Evolutionary conservation across 2,888 invertebrate species (phyloP).

Genomic region (Harpalus rufipes): DNA sequence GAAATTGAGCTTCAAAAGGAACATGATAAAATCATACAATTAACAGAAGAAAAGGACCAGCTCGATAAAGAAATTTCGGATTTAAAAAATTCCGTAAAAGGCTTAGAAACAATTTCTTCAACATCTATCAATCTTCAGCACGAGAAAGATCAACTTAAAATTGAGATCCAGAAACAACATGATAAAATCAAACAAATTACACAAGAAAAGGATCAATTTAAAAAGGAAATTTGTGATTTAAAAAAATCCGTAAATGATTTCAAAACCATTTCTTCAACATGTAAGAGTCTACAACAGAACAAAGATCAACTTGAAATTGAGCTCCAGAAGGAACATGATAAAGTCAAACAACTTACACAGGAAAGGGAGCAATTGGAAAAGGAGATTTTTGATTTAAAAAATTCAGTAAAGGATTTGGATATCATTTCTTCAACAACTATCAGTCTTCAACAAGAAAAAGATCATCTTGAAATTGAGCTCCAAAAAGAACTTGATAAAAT

Average conservation of each 20-base stretch:
- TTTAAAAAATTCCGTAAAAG: neutral
- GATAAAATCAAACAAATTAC: conserved; percentile 69
- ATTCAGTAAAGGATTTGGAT: neutral
- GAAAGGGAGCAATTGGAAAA: conserved; percentile 73
- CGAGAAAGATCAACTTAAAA: neutral
- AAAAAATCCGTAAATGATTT: conserved; percentile 71
- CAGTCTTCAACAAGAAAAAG: conserved; percentile 8
- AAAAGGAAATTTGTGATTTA: conserved; percentile 72
- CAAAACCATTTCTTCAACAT: conserved; percentile 74
- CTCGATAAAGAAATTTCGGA: conserved; percentile 74
- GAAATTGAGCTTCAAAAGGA: conserved; percentile 76
- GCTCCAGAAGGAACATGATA: conserved; percentile 71
- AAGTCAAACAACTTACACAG: conserved; percentile 12
- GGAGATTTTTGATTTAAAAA: conserved; percentile 70
- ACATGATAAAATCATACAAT: neutral
- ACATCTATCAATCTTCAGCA: neutral
- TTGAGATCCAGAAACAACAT: conserved; percentile 61
- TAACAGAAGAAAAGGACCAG: conserved; percentile 59
- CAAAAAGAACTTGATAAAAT: conserved; percentile 68
- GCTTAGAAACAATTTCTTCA: neutral
- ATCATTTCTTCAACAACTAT: neutral
- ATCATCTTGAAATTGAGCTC: neutral
- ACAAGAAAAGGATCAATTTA: conserved; percentile 70
- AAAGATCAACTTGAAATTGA: conserved; percentile 76
- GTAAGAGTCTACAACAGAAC: conserved; percentile 76